Evolutionary conservation across 2,888 invertebrate genomes (phyloP).

Genomic region (Endotricha flammealis): DNA sequence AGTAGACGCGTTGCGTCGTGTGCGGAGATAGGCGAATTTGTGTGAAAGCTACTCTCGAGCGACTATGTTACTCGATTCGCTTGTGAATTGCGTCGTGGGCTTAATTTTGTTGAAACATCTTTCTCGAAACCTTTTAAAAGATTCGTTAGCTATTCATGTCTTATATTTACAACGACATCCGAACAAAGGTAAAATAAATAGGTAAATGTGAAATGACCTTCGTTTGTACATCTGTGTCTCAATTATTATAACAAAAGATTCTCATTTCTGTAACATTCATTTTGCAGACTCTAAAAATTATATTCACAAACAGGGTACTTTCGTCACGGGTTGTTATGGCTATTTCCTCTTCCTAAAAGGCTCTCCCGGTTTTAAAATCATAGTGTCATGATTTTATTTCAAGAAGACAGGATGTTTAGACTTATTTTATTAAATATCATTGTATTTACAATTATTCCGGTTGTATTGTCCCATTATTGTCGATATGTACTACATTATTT

Average conservation of each 20-base stretch:
- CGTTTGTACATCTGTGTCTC: conserved; percentile 1
- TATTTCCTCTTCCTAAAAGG: conserved; percentile 1
- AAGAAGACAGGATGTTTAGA: no score
- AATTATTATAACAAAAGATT: conserved; percentile 4
- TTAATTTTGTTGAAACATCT: no score
- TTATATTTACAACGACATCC: neutral
- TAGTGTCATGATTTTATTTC: no score
- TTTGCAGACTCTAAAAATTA: conserved; percentile 7
- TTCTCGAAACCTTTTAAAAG: neutral
- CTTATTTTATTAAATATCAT: no score
- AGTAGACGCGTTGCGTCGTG: no score
- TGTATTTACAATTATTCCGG: no score
- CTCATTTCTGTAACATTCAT: conserved; percentile 10
- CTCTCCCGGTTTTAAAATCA: conserved; percentile 4
- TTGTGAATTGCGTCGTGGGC: no score
- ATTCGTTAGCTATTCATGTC: neutral
- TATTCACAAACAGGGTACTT: conserved; percentile 1
- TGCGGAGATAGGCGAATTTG: no score
- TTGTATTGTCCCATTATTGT: no score
- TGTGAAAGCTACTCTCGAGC: no score
- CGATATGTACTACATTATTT: no score
- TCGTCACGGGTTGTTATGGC: conserved; percentile 2
- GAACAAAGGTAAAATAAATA: neutral
- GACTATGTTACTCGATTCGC: no score
- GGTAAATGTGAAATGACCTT: neutral